phyloP scores from a whole-genome alignment of 2,888 invertebrate genomes.

The Emmelina monodactyla region DNA sequence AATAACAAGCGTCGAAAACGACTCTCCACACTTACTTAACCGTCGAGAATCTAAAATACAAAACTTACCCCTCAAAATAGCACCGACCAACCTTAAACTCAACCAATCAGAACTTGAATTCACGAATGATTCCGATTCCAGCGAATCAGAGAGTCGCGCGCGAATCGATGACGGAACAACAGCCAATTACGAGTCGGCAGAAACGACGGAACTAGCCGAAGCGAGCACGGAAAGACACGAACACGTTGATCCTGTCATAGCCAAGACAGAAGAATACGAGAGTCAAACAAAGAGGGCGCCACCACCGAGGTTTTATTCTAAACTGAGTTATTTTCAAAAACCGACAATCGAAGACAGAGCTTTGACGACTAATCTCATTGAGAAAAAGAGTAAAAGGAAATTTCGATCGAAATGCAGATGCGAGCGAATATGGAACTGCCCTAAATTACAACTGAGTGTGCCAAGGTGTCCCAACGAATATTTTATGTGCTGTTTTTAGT shows the following conservation, averaged over 20 bases:
- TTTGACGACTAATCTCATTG: conserved; percentile 32
- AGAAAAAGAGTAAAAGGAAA: conserved; percentile 27
- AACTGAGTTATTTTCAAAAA: conserved; percentile 38
- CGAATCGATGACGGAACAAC: conserved; percentile 10
- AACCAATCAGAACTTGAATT: background rate
- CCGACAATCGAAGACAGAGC: conserved; percentile 16
- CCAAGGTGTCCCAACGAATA: conserved; percentile 54
- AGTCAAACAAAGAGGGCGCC: conserved; percentile 19
- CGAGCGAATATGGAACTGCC: conserved; percentile 56
- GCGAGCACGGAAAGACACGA: conserved; percentile 19
- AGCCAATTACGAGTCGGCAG: conserved; percentile 15
- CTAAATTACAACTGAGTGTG: conserved; percentile 51
- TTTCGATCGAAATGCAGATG: conserved; percentile 51
- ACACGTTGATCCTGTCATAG: background rate
- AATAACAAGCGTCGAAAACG: conserved; percentile 6
- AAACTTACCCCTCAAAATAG: conserved; percentile 27
- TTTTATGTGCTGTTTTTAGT: conserved; percentile 57
- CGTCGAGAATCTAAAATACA: conserved; percentile 28
- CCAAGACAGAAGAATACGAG: conserved; percentile 18
- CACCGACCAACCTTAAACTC: conserved; percentile 12
- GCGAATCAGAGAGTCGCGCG: background rate
- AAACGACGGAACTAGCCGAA: conserved; percentile 20
- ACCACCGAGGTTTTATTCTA: conserved; percentile 27
- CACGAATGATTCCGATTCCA: background rate
- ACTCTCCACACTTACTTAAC: background rate